These are phyloP conservation scores for Centropyge bicolor DNA, from an alignment of 2,797 vertebrate species.

Conservation along the genomic window DNA sequence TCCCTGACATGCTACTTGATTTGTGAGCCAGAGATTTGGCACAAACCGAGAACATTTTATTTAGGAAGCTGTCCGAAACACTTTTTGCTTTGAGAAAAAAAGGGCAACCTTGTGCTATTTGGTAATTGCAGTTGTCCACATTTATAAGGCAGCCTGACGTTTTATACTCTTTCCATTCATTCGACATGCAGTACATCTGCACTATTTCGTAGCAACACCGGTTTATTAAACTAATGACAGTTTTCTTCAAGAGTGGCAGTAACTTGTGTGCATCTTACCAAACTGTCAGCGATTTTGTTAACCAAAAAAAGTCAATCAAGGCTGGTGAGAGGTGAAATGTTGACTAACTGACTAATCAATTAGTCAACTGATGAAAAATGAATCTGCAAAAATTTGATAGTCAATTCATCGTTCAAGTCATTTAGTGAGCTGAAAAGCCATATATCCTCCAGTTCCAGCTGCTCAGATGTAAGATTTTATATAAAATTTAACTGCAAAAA, in stretches of 20 bases:
- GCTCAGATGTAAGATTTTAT: background rate
- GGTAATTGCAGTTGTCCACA: slow-evolving; percentile 30
- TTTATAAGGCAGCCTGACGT: background rate
- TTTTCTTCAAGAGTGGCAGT: background rate
- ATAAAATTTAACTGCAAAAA: background rate
- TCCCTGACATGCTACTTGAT: slow-evolving; percentile 42
- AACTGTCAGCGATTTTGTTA: background rate
- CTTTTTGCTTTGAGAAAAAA: slow-evolving; percentile 22
- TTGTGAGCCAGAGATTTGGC: slow-evolving; percentile 43
- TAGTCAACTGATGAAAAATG: background rate
- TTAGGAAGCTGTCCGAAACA: slow-evolving; percentile 32
- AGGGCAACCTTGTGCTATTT: slow-evolving; percentile 27
- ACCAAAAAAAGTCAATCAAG: background rate
- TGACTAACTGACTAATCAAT: background rate
- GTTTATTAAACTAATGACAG: background rate
- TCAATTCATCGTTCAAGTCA: background rate
- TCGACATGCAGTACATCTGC: slow-evolving; percentile 20
- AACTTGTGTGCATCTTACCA: background rate
- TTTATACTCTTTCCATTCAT: slow-evolving; percentile 20
- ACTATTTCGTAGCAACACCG: background rate
- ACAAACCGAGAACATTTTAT: slow-evolving; percentile 34
- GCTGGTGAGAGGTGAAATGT: background rate
- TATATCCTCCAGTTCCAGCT: background rate
- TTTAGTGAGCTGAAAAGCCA: background rate
- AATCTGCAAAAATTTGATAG: background rate